These are phyloP conservation scores for Brienomyrus brachyistius DNA, from an alignment of 2,113 vertebrate genomes.

Conservation along the genomic window DNA sequence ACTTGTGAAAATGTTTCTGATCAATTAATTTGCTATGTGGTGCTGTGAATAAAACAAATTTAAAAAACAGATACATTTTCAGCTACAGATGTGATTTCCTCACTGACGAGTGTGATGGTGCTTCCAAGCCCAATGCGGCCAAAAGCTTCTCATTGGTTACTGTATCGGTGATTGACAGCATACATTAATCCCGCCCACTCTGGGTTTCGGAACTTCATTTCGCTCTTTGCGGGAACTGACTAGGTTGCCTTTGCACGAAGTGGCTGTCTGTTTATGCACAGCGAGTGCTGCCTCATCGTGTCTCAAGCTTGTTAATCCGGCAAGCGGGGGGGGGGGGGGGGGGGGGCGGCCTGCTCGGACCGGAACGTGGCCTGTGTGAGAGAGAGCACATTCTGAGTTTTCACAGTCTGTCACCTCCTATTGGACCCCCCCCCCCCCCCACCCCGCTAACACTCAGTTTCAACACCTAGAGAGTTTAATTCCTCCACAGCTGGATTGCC, in stretches of 20 bases:
- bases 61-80: too few species aligned
- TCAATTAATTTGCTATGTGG: conserved; percentile 4
- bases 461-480: neutral
- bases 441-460: conserved; percentile 3
- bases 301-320: neutral
- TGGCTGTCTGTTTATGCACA: neutral
- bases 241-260: neutral
- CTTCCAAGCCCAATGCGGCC: neutral
- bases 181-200: neutral
- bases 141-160: neutral
- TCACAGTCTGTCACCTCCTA: neutral
- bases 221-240: neutral
- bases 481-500: neutral
- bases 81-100: neutral
- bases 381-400: neutral
- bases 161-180: neutral
- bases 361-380: neutral
- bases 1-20: neutral
- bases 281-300: neutral
- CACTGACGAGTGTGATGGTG: neutral
- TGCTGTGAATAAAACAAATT: neutral
- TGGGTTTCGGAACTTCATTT: neutral
- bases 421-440: neutral
- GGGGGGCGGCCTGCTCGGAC: neutral
- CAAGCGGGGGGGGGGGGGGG: neutral